These are phyloP conservation scores for Oreochromis spilurus DNA, from an alignment of 2,113 vertebrate species.

Conservation along the genomic window DNA sequence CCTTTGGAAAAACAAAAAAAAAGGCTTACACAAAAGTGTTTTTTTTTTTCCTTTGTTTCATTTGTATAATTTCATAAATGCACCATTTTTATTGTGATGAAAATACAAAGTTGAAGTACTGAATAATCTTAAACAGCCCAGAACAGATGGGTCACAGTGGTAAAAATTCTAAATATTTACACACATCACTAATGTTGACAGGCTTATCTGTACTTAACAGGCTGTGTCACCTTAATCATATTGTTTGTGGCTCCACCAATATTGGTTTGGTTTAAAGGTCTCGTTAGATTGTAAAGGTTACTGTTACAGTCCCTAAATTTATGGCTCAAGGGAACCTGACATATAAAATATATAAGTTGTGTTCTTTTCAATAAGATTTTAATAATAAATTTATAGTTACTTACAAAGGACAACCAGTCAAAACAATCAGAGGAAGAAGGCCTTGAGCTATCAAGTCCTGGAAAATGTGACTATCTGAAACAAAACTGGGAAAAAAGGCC, in stretches of 20 bases:
- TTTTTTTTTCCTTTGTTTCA: not conserved
- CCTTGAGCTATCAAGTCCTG: not conserved
- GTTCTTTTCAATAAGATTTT: not conserved
- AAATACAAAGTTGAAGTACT: not conserved
- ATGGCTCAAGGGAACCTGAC: not conserved
- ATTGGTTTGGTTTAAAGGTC: not conserved
- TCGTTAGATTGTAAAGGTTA: not conserved
- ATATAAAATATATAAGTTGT: not conserved
- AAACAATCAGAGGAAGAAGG: not conserved
- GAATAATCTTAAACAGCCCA: not conserved
- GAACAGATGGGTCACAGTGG: not conserved
- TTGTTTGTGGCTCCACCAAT: not conserved
- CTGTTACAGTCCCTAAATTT: not conserved
- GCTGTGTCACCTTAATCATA: not conserved
- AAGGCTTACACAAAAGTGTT: not conserved
- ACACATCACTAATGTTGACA: not conserved
- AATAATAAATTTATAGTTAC: not conserved
- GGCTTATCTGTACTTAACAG: not conserved
- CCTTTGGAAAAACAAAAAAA: not conserved
- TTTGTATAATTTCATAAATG: not conserved
- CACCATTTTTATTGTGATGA: not conserved
- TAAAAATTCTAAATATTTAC: not conserved
- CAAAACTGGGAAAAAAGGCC: fast-evolving
- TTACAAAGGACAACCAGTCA: not conserved
- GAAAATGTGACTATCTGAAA: not conserved